Evolutionary conservation across 1,140 invertebrate genomes (phyloP).

Genomic region (Sycophaga agraensis): DNA sequence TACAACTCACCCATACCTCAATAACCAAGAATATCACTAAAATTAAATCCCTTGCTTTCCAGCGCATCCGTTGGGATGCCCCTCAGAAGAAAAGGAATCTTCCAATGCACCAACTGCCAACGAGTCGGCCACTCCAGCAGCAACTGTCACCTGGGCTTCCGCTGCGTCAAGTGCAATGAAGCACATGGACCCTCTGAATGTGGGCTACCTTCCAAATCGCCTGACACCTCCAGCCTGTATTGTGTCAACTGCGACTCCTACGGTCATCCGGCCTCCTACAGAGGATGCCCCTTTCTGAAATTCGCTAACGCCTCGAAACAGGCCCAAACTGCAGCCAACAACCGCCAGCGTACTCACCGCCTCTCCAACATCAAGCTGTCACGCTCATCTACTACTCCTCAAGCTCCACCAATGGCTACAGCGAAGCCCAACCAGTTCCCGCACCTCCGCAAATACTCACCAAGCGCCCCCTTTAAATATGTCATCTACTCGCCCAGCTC

Average conservation of each 20-base stretch:
- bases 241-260: slow-evolving; percentile 30
- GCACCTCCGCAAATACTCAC: background rate
- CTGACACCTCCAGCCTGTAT: background rate
- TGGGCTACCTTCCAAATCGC: background rate
- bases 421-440: background rate
- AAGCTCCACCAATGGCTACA: background rate
- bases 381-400: background rate
- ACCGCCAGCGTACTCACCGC: background rate
- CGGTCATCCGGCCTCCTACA: slow-evolving; percentile 36
- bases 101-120: slow-evolving; percentile 25
- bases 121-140: slow-evolving; percentile 15
- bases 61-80: background rate
- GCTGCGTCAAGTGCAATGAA: slow-evolving; percentile 21
- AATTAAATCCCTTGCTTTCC: background rate
- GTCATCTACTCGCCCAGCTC: no score
- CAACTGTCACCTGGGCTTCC: background rate
- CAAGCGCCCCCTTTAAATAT: no score
- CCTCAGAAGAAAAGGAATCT: background rate
- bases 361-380: background rate
- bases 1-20: background rate
- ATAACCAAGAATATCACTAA: background rate
- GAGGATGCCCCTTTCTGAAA: slow-evolving; percentile 29
- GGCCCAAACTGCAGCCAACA: background rate
- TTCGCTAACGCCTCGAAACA: background rate
- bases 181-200: background rate